Conservation (phyloP, 2,888 invertebrate species). For the Artemia sinica region DNA sequence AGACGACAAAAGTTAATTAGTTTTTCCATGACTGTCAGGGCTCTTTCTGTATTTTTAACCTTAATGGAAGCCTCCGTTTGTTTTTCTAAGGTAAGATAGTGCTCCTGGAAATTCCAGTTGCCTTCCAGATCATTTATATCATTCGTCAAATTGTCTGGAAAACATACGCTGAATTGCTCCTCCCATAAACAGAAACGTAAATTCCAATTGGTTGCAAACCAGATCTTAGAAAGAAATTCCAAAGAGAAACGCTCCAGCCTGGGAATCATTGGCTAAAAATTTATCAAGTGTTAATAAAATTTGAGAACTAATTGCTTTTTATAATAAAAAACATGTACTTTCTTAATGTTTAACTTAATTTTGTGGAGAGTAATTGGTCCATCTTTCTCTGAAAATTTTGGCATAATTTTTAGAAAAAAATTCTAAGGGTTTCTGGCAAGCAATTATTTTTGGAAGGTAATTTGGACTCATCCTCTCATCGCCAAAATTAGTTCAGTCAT, state of each 20-base stretch:
- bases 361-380: constrained; percentile 6
- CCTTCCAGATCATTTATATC: constrained; percentile 11
- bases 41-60: constrained; percentile 1
- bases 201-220: background rate
- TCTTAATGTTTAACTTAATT: constrained; percentile 5
- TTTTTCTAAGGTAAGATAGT: constrained; percentile 2
- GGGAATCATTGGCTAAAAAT: background rate
- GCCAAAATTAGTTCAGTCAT: constrained; percentile 10
- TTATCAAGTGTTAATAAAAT: background rate
- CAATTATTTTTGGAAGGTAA: too few species aligned
- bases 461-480: background rate
- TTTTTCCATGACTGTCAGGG: too few species aligned
- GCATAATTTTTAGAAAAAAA: background rate
- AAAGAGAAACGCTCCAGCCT: background rate
- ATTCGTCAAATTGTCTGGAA: background rate
- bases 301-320: background rate
- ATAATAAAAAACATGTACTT: background rate
- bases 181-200: background rate
- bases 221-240: background rate
- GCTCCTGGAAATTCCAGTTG: constrained; percentile 9
- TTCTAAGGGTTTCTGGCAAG: background rate
- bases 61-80: constrained; percentile 10
- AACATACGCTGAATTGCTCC: background rate
- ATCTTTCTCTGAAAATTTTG: background rate
- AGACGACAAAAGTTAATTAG: too few species aligned